Evolutionary conservation across 1,140 invertebrate genomes (phyloP), one percentile per base, ranked within the genome.

Genomic region (Bathynomus jamesi): DNA sequence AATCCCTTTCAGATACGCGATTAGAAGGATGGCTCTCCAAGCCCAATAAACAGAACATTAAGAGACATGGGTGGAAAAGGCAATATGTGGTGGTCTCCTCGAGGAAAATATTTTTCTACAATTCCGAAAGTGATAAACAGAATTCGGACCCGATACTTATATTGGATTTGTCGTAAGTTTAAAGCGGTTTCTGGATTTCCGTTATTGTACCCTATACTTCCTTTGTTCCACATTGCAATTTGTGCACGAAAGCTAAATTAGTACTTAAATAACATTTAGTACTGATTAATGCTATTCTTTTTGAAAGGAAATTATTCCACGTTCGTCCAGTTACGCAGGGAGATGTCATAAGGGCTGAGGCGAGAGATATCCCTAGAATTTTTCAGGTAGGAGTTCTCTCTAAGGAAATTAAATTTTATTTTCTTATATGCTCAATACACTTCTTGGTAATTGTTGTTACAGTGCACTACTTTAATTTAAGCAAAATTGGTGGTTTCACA

Each of bases 301-400:
- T n/a, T n/a, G n/a, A n/a, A n/a, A 95, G 95, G 82, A 98, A 98
- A 89, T 90, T 99, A 79, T 98, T 98, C 85, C 96, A 99, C 85
- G 96, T 99, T 71, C 89, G 96, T 78, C 92, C 94, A 72, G 96
- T 99, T 65, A 98, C 96, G 68, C 96, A 98, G 85, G 95, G 95
- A 79, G 96, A 99, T 87, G 95, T 98, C 74, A 96, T 98, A 81
- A 88, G 96, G 82, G 96, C 94, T 68, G 95, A 98, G 87, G 93
- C 94, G 82, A 96, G 96, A 89, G 95, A 98, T 87, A 96, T 99
- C 84, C 96, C 96, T 79, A 90, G 95, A 83, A 99, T 99, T 85
- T 98, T 98, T 85, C 96, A 98, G 86, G 89, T 90, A 82, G 78
- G 46, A 53, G 27, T 24, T 13, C 21, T 25, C 29, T 66, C 28